Evolutionary conservation across 2,888 invertebrate species (phyloP).

Genomic region (Cerastoderma edule): DNA sequence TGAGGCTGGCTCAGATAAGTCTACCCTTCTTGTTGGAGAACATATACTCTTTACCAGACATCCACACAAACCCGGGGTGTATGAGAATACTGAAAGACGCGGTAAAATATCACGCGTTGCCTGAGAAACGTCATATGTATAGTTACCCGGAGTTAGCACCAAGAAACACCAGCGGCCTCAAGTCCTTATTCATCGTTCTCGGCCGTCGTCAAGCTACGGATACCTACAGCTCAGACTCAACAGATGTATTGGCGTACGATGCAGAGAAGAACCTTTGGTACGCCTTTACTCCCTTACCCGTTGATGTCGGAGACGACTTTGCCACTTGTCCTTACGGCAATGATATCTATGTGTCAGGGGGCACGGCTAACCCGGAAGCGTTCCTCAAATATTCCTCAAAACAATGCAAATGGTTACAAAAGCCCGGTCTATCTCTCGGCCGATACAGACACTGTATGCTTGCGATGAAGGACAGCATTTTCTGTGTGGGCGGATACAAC

Average conservation of each 20-base stretch:
- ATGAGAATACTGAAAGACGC: conserved; percentile 50
- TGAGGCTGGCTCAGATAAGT: conserved; percentile 53
- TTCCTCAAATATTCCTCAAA: conserved; percentile 58
- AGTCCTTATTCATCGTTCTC: conserved; percentile 47
- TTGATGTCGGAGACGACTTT: conserved; percentile 62
- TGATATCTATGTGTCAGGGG: conserved; percentile 65
- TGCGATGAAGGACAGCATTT: conserved; percentile 51
- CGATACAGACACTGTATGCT: conserved; percentile 66
- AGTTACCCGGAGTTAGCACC: conserved; percentile 24
- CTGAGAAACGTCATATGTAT: conserved; percentile 53
- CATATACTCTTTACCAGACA: conserved; percentile 46
- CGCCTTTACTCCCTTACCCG: conserved; percentile 51
- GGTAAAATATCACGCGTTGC: conserved; percentile 61
- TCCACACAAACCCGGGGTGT: conserved; percentile 46
- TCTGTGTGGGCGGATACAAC: conserved; percentile 61
- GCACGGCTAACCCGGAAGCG: conserved; percentile 43
- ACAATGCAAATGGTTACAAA: conserved; percentile 59
- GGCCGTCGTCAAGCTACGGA: conserved; percentile 40
- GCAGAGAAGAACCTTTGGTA: conserved; percentile 54
- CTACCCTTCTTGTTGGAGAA: conserved; percentile 60
- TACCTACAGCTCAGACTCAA: conserved; percentile 6
- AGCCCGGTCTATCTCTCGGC: conserved; percentile 47
- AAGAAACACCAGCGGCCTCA: conserved; percentile 33
- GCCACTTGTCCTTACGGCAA: conserved; percentile 63
- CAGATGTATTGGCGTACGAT: conserved; percentile 57